Percentiles rank a stretch among this genome's conserved stretches.
Conservation (phyloP, 2,113 vertebrate species). For the Istiophorus platypterus region DNA sequence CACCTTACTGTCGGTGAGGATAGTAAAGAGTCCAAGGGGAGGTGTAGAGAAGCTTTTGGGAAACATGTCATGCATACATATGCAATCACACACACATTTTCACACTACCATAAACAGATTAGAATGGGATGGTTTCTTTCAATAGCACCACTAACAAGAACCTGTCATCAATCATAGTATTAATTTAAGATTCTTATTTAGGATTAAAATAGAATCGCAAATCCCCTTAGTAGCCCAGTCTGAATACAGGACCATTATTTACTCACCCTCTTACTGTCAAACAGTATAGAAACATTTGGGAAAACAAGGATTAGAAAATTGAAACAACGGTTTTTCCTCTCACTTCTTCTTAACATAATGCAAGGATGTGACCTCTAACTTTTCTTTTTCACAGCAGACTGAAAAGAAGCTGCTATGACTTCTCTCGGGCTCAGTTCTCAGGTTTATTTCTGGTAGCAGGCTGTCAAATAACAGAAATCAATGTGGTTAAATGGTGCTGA, state of each 20-base stretch:
- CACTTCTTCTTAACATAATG: constrained; percentile 1
- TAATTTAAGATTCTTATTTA: constrained; percentile 29
- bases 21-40: constrained; percentile 1
- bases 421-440: constrained; percentile 25
- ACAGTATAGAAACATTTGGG: not conserved
- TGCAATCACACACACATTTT: not conserved
- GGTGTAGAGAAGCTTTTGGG: constrained; percentile 2
- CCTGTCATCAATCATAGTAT: not conserved
- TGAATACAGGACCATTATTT: constrained; percentile 4
- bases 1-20: not conserved
- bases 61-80: not conserved
- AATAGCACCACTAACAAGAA: not conserved
- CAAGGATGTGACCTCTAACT: constrained; percentile 38
- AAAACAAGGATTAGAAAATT: constrained; percentile 28
- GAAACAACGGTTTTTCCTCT: constrained; percentile 25
- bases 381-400: constrained; percentile 21
- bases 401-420: constrained; percentile 19
- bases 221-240: constrained; percentile 5
- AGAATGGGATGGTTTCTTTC: not conserved
- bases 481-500: constrained; percentile 49
- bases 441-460: constrained; percentile 43
- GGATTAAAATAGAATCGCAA: constrained; percentile 28
- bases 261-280: constrained; percentile 19
- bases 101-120: not conserved
- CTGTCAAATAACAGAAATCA: constrained; percentile 59